Evolutionary conservation across 2,888 invertebrate species (phyloP), one percentile per base, ranked within the genome.

Genomic region (Gnatocerus cornutus): DNA sequence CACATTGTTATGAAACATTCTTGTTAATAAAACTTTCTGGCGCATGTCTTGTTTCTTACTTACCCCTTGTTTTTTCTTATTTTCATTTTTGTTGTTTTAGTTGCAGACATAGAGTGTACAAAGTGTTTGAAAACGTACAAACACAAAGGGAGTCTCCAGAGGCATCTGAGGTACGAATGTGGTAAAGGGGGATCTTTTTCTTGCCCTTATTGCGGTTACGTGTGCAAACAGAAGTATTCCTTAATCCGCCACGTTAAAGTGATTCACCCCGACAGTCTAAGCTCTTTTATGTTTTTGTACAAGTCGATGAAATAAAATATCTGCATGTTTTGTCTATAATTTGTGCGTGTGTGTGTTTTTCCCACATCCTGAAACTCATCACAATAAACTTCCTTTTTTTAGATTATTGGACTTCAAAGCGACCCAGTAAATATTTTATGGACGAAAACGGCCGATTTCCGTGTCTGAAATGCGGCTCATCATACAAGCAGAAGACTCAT

Each of bases 401-500:
- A 71, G 71, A 55, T 71, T 71, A 27, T 52, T 71, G 71, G 69
- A 16, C 48, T n/a, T 9, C 33, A 12, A 43, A 58, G 27, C 63
- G 74, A 30, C 43, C 55, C 43, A 76, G 76, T 67, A 77, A 76
- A 70, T 78, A 78, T 68, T 43, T 64, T 50, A 75, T 77, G 73
- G 75, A 76, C 56, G 70, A 71, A 7, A 48, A 62, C 27, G 78
- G 78, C 27, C 71, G 78, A 21, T 78, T 68, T 73, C 78, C 77
- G 7, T 75, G 75, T 48, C 50, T 71, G 0, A 76, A 67, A 66
- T 80, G 80, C 59, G 74, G 74, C 7, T 76, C 71, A 50, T 64
- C 74, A 9, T 80, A 80, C 29, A 81, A 80, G 55, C 79, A 81
- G 63, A 81, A 80, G 66, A 80, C 80, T 6, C 80, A 80, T 69